These are phyloP conservation scores for Galeopsomyia nigrocyanea DNA, from an alignment of 2,888 invertebrate species.

Conservation along the genomic window DNA sequence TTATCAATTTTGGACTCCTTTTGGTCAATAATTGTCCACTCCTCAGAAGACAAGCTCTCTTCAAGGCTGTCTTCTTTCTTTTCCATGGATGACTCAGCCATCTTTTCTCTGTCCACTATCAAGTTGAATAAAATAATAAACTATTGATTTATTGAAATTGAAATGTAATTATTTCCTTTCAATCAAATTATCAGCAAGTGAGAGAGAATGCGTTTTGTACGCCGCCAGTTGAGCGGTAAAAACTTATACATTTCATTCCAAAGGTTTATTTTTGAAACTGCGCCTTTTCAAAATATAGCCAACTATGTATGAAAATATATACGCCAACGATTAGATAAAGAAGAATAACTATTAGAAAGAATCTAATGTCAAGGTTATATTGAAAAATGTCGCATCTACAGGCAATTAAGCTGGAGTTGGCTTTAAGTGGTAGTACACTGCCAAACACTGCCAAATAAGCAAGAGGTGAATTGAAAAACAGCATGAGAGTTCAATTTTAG, in stretches of 20 bases:
- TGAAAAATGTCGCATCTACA: neutral
- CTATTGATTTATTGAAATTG: neutral
- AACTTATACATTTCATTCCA: neutral
- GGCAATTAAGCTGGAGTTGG: neutral
- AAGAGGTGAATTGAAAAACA: neutral
- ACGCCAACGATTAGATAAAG: too few relatives aligned
- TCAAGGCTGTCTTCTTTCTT: constrained; percentile 38
- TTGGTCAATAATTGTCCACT: constrained; percentile 49
- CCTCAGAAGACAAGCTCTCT: constrained; percentile 45
- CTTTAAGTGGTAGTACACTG: neutral
- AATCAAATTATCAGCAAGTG: neutral
- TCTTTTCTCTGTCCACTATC: constrained; percentile 1
- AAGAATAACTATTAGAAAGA: neutral
- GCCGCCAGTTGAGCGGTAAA: neutral
- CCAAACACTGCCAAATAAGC: neutral
- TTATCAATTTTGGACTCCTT: constrained; percentile 29
- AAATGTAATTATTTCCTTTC: neutral
- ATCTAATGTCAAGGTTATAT: constrained; percentile 11
- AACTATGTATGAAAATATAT: too few relatives aligned
- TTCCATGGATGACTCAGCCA: constrained; percentile 34
- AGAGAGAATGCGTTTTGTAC: neutral
- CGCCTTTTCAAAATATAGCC: too few relatives aligned
- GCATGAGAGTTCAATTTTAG: too few relatives aligned
- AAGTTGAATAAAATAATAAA: neutral
- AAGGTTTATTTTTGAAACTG: neutral